Evolutionary conservation across 2,113 vertebrate species (phyloP).

Genomic region (Siniperca knerii): DNA sequence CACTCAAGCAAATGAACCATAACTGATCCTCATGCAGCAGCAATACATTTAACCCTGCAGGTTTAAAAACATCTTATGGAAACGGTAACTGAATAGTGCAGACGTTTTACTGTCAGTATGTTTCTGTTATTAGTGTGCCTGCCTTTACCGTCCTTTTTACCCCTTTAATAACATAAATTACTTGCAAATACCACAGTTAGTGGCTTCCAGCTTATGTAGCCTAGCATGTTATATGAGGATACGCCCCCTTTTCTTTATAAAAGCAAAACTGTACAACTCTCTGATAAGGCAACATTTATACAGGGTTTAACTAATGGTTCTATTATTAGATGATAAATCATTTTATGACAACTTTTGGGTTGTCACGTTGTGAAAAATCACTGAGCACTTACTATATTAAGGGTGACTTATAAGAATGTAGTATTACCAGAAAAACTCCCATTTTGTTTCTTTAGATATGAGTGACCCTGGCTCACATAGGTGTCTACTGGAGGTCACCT

Average conservation of each 20-base stretch:
- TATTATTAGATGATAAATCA: too few relatives aligned
- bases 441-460: background rate
- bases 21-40: conserved; percentile 3
- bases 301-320: too few relatives aligned
- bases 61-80: background rate
- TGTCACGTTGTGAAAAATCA: too few relatives aligned
- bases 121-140: too few relatives aligned
- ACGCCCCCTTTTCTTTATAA: background rate
- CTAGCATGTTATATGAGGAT: background rate
- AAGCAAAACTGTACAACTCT: background rate
- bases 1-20: conserved; percentile 11
- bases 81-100: too few relatives aligned
- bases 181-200: background rate
- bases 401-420: background rate
- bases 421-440: background rate
- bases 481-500: background rate
- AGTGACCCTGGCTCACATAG: background rate
- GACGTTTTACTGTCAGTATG: too few relatives aligned
- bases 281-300: too few relatives aligned
- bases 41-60: background rate
- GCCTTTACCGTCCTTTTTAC: too few relatives aligned
- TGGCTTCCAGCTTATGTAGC: background rate
- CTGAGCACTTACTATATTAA: background rate
- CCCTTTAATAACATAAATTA: background rate
- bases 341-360: too few relatives aligned